Conservation (phyloP, 2,888 invertebrate species). For the Ctena decussata region DNA sequence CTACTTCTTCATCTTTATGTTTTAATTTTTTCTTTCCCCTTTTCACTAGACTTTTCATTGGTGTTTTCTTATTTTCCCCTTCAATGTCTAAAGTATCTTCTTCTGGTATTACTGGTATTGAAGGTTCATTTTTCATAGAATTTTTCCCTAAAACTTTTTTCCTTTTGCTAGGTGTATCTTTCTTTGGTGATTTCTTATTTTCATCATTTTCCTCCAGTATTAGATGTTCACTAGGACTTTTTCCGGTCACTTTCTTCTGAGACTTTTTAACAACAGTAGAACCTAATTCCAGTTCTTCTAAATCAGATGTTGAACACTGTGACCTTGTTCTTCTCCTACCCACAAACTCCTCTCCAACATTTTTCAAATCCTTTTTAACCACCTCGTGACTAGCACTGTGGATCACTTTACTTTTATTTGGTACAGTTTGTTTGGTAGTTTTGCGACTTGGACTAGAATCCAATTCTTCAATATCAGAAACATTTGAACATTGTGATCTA, state of each 20-base stretch:
- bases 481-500: conserved; percentile 21
- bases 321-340: conserved; percentile 30
- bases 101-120: neutral
- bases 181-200: too few species aligned
- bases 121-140: too few species aligned
- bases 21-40: conserved; percentile 12
- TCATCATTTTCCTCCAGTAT: too few species aligned
- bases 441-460: neutral
- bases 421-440: neutral
- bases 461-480: neutral
- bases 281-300: conserved; percentile 1
- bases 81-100: conserved; percentile 62
- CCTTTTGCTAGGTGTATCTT: too few species aligned
- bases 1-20: neutral
- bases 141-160: too few species aligned
- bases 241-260: neutral
- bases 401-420: neutral
- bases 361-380: neutral
- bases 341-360: neutral
- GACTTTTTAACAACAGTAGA: neutral
- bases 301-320: neutral
- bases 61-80: neutral
- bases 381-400: neutral
- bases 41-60: neutral
- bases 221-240: neutral